These are phyloP conservation scores for Stenotaenia linearis DNA, from an alignment of 2,888 invertebrate species.

Conservation along the genomic window DNA sequence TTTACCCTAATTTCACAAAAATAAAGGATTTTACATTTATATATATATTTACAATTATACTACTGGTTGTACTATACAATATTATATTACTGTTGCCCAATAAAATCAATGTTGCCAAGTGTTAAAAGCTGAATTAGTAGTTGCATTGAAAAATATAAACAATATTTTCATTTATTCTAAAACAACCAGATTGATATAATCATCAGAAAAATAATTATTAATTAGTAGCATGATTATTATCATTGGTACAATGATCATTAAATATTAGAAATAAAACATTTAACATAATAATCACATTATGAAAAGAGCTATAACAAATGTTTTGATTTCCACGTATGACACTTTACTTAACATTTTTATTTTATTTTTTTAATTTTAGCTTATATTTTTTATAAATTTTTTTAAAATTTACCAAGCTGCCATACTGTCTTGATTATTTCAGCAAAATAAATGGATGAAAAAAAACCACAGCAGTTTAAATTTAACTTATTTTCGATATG, in stretches of 20 bases:
- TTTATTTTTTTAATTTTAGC: too few relatives aligned
- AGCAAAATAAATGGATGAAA: not conserved
- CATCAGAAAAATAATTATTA: not conserved
- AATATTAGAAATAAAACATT: not conserved
- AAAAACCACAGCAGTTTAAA: not conserved
- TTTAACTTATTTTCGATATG: conserved; percentile 14
- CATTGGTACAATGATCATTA: not conserved
- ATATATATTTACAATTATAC: not conserved
- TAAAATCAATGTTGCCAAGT: not conserved
- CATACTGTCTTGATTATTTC: not conserved
- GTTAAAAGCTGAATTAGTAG: not conserved
- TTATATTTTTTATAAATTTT: too few relatives aligned
- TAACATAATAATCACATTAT: not conserved
- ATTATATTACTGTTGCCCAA: not conserved
- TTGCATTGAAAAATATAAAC: not conserved
- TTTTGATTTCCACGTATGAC: not conserved
- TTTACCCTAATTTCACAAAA: not conserved
- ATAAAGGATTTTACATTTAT: not conserved
- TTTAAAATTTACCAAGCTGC: not conserved
- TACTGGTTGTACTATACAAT: not conserved
- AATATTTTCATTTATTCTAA: not conserved
- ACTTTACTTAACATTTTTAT: too few relatives aligned
- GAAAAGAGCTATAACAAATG: not conserved
- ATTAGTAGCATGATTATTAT: not conserved
- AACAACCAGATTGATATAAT: not conserved